Conservation (phyloP, 1,140 invertebrate species). For the Neodiprion lecontei region DNA sequence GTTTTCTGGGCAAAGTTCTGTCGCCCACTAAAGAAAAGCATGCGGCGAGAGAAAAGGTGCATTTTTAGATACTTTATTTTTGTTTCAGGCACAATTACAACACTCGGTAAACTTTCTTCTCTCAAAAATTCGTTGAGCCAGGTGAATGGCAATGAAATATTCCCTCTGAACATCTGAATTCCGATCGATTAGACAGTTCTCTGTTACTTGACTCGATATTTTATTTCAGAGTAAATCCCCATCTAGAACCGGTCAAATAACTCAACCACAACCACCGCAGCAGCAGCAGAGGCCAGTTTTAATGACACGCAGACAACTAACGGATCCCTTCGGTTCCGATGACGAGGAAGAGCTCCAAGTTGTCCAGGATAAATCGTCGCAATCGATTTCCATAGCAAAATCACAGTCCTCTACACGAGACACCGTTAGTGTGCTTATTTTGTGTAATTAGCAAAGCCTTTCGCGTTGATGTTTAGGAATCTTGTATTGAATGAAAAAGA, state of each 20-base stretch:
- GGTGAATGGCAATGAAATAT: too few relatives aligned
- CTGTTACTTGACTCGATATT: too few relatives aligned
- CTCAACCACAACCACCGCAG: constrained; percentile 36
- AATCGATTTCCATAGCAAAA: constrained; percentile 54
- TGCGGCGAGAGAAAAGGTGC: constrained; percentile 53
- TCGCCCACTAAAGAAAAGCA: constrained; percentile 78
- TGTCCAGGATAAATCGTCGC: constrained; percentile 54
- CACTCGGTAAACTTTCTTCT: too few relatives aligned
- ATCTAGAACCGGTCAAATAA: constrained; percentile 35
- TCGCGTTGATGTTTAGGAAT: constrained; percentile 9
- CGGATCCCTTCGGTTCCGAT: constrained; percentile 91
- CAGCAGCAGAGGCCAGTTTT: constrained; percentile 65
- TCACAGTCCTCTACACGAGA: constrained; percentile 51
- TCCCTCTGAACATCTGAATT: too few relatives aligned
- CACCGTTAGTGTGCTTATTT: constrained; percentile 46
- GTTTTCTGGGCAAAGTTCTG: constrained; percentile 79
- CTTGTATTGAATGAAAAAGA: background rate
- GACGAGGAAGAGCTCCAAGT: constrained; percentile 78
- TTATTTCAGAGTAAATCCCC: constrained; percentile 58
- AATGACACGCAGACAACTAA: constrained; percentile 86
- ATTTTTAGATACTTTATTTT: constrained; percentile 9
- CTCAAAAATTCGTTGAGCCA: too few relatives aligned
- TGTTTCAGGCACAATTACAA: background rate
- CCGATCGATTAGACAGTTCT: too few relatives aligned
- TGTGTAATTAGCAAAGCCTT: constrained; percentile 25